phyloP scores from a whole-genome alignment of 2,113 vertebrate species.

The Antennarius striatus region DNA sequence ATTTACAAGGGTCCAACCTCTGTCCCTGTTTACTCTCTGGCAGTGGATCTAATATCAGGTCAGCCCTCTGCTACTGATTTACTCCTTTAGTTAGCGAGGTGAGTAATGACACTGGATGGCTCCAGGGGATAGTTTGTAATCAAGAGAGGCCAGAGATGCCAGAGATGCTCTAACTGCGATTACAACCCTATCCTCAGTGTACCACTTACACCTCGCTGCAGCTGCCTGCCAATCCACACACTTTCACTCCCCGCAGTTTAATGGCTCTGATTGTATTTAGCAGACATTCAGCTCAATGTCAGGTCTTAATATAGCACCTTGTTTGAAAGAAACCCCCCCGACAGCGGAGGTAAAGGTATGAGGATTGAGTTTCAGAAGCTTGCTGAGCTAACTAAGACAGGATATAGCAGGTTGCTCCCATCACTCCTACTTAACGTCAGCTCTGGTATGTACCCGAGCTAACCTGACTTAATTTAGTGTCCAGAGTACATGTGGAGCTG shows the following conservation, averaged over 20 bases:
- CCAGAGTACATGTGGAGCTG: conserved; percentile 4
- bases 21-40: conserved; percentile 68
- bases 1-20: conserved; percentile 76
- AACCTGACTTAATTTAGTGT: conserved; percentile 52
- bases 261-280: conserved; percentile 34
- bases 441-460: conserved; percentile 47
- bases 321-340: conserved; percentile 27
- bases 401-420: conserved; percentile 49
- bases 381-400: conserved; percentile 44
- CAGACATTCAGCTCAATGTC: conserved; percentile 51
- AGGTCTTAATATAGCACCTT: conserved; percentile 51
- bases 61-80: conserved; percentile 64
- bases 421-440: conserved; percentile 56
- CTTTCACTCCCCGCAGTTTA: neutral
- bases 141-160: conserved; percentile 47
- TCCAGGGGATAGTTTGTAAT: conserved; percentile 62
- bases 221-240: conserved; percentile 31
- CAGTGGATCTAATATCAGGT: conserved; percentile 69
- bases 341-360: conserved; percentile 48
- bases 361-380: conserved; percentile 51
- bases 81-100: conserved; percentile 74
- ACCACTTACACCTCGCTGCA: conserved; percentile 24
- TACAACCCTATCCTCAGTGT: conserved; percentile 34
- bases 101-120: conserved; percentile 66
- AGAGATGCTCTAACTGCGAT: conserved; percentile 60